phyloP scores from a whole-genome alignment of 2,888 invertebrate genomes.

The Orthonychiurus folsomi region DNA sequence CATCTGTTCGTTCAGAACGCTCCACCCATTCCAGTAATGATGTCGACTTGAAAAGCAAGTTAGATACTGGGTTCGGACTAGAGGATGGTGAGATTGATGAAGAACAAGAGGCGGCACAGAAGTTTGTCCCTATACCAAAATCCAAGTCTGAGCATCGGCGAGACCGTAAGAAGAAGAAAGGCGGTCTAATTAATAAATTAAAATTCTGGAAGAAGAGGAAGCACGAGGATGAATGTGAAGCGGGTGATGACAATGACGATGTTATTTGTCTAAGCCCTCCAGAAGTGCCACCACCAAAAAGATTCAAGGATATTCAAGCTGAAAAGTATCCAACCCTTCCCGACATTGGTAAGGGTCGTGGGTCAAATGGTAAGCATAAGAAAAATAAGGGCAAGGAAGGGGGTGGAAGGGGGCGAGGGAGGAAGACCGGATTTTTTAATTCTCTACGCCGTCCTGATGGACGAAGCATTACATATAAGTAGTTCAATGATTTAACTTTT shows the following conservation, averaged over 20 bases:
- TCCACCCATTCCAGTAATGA: too few species aligned
- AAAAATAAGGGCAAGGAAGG: background rate
- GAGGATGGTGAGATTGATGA: background rate
- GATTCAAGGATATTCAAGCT: background rate
- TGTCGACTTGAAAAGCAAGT: background rate
- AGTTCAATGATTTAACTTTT: conserved; percentile 5
- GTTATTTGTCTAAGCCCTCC: background rate
- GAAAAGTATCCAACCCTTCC: background rate
- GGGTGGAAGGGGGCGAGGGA: conserved; percentile 1
- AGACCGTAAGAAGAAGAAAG: background rate
- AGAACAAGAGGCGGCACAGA: background rate
- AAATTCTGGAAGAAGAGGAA: background rate
- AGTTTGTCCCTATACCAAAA: background rate
- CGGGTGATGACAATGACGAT: background rate
- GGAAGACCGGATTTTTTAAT: conserved; percentile 10
- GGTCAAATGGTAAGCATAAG: background rate
- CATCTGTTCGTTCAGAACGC: background rate
- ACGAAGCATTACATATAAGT: conserved; percentile 23
- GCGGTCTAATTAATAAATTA: background rate
- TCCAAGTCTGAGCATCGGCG: conserved; percentile 12
- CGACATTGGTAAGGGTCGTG: background rate
- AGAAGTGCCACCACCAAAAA: background rate
- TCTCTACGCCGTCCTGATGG: conserved; percentile 12
- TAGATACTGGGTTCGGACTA: background rate
- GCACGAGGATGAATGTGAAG: background rate